Base-by-base conservation (phyloP, 1,140 invertebrate genomes). In the Popillia japonica region DNA sequence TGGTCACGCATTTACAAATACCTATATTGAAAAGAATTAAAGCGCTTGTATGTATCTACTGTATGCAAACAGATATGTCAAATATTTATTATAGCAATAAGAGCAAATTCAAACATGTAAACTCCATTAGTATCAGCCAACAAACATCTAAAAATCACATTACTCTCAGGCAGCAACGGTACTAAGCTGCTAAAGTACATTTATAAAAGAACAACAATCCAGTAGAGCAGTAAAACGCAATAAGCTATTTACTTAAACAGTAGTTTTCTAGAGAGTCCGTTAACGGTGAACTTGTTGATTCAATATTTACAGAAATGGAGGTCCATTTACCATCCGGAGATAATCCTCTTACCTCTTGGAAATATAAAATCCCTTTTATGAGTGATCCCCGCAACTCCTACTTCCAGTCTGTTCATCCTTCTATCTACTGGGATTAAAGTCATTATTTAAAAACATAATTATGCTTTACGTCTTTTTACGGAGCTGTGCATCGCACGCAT, bases 301-400 rank as follows among this genome's bases (percentile, higher is more conserved):
- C 61, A 68, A 68, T 68, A 68, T 34, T 68, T 68, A 68, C 27
- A 68, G 61, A 68, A 68, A 68, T 14, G 8, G 61, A 34, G 20
- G 61, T 68, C 61, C 61, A 68, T 68, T 23, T 23, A 34, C 7
- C 61, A 68, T 68, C 27, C 20, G 61, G 61, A 8, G 27, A 68
- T 68, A 68, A 68, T 68, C 61, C 61, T 68, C 61, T 68, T 68
- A 68, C 61, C 27, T 68, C 6, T 10, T 68, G 61, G 22, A 22
- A 68, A 68, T 68, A 68, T 68, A 68, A 68, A 68, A 68, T 68
- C 61, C 22, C 22, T 34, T 27, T 68, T 68, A 68, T 68, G 23
- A 68, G 17, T n/a, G 61, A 68, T 68, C 61, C 17, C 20, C 27
- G 61, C 61, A 68, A 34, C 61, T 68, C 61, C 22, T 64, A 20